Evolutionary conservation across 1,140 invertebrate genomes (phyloP), one percentile per base, ranked within the genome.

Genomic region (Daktulosphaira vitifoliae): DNA sequence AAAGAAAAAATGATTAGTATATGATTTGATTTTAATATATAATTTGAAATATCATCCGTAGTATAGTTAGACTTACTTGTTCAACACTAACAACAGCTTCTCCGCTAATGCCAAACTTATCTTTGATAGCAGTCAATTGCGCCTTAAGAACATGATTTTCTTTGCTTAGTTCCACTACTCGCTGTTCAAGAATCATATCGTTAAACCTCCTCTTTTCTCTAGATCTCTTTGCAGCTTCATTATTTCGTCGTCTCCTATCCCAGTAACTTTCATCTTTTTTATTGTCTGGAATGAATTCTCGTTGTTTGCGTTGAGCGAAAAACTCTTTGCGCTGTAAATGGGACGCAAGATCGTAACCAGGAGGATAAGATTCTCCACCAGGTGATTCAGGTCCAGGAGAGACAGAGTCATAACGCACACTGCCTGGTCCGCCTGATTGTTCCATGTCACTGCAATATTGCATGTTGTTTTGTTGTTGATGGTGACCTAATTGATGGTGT

Each of bases 201-300:
- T 97, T 96, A 77, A 95, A 88, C 11, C 95, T 82, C 16, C 95
- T 80, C 77, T 98, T 98, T 75, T 98, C 94, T 1, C 95, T 80
- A 2, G 92, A 96, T 5, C 93, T 78, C 73, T 95, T 92, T 25
- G 92, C 95, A 0, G 95, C 90, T 75, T 97, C 94, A 76, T 98
- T 98, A 77, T 98, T 98, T 29, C 93, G 82, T 42, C 92, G 80
- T 42, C 95, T 80, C 26, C 94, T 81, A 75, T 97, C 93, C 95
- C 95, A 98, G 76, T 98, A 98, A 70, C 88, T 90, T 70, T 96
- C 90, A 72, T 98, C 94, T 74, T 98, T 98, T 72, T 94, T 95
- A 74, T 86, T 92, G 71, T 97, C 94, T 0, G 94, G 94, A 54
- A 96, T 96, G 75, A 97, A 97, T 73, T 96, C 93, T 1, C 94